Evolutionary conservation across 2,888 invertebrate species (phyloP), one percentile per base, ranked within the genome.

Genomic region (Lepidocyrtinus sp.): DNA sequence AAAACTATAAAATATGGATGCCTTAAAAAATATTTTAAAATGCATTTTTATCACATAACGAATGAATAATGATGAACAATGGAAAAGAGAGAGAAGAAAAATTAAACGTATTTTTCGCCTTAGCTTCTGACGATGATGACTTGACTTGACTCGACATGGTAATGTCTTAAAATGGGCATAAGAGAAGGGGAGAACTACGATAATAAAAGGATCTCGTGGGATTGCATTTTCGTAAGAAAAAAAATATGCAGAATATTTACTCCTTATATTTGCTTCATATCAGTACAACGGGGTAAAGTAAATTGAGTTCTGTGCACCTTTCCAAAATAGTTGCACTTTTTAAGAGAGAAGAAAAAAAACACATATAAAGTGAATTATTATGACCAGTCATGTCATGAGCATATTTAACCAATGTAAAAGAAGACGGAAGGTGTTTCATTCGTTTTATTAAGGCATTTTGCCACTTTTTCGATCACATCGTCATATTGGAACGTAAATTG

Each of bases 141-240:
- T 36, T 36, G 36, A 36, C 36, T 36, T 36, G 36, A 36, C 36
- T 36, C 36, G 36, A 36, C 36, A 36, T 69, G 50, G 22, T n/a
- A 19, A 63, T 17, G 45, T 79, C 79, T 79, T 73, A 69, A 79
- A 68, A 74, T 79, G 79, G 79, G 68, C 69, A 79, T 68, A 79
- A 79, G 79, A 79, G 79, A 79, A 79, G 79, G 79, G 78, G 70
- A 68, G 62, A 70, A 65, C 36, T 5, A 36, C 36, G 36, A 36
- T 36, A 36, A 36, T 50, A 75, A 61, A 63, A 61, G 59, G 72
- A 74, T 73, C 21, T 79, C 79, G 79, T 79, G 79, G 79, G 79
- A 67, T 22, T 69, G 27, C 55, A 67, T 67, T 45, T 67, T 36
- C 36, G 36, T 36, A 36, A 12, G 12, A 36, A 36, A 36, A 36